A percentile compares a stretch with the other conserved stretches of the same genome.
Evolutionary conservation across 2,113 vertebrate genomes (phyloP).

Genomic region (Sisor rabdophorus): DNA sequence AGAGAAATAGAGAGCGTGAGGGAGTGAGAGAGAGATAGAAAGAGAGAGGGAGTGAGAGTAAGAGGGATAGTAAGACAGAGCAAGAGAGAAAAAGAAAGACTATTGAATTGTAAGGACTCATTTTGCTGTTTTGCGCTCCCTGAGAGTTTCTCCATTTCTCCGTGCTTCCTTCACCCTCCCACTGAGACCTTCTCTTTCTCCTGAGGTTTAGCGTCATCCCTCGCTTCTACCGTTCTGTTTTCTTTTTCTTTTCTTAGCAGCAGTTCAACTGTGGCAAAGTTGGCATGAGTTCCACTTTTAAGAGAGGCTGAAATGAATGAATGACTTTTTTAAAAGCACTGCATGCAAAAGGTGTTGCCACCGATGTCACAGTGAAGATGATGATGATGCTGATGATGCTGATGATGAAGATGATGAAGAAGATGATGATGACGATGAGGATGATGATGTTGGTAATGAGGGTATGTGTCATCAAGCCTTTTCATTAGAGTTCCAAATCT

Average conservation of each 20-base stretch:
- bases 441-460: not conserved
- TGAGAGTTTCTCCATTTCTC: conserved; percentile 61
- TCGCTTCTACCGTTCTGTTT: conserved; percentile 8
- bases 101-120: conserved; percentile 39
- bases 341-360: conserved; percentile 46
- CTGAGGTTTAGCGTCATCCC: not conserved
- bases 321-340: conserved; percentile 31
- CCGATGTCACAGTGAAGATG: not conserved
- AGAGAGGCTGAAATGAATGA: conserved; percentile 42
- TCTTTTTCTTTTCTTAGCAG: conserved; percentile 45
- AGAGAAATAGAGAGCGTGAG: no score
- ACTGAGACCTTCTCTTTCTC: conserved; percentile 49
- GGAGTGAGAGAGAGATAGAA: not conserved
- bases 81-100: not conserved
- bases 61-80: not conserved
- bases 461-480: not conserved
- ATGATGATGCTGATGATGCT: no score
- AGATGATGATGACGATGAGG: not conserved
- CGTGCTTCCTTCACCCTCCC: conserved; percentile 47
- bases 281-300: conserved; percentile 38
- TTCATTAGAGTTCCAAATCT: not conserved
- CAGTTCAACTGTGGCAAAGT: conserved; percentile 49
- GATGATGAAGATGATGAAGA: no score
- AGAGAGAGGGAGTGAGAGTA: conserved; percentile 18
- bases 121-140: conserved; percentile 31